These are phyloP conservation scores for Coenobita brevimanus DNA, from an alignment of 1,140 invertebrate genomes.

Conservation along the genomic window DNA sequence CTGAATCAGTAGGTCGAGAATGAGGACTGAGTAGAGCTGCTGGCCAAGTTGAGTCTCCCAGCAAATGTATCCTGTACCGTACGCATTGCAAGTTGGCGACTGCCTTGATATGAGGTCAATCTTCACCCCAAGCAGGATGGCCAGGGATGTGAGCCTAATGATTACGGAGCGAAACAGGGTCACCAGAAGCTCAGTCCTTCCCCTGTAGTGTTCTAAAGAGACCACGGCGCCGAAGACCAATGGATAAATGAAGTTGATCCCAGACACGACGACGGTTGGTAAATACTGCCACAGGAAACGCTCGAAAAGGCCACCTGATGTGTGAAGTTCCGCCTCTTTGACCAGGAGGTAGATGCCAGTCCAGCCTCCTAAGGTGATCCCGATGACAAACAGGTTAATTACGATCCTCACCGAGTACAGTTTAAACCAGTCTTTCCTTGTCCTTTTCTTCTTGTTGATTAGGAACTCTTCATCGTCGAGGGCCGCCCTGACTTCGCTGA, in stretches of 20 bases:
- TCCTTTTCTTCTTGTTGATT: constrained; percentile 74
- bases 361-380: constrained; percentile 24
- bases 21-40: constrained; percentile 87
- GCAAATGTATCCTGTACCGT: constrained; percentile 74
- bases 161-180: constrained; percentile 83
- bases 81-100: not conserved
- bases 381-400: constrained; percentile 11
- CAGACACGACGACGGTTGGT: constrained; percentile 27
- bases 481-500: constrained; percentile 84
- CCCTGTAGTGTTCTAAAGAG: constrained; percentile 82
- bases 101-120: constrained; percentile 6
- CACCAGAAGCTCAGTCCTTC: constrained; percentile 80
- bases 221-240: constrained; percentile 33
- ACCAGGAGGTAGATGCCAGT: constrained; percentile 47
- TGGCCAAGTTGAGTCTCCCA: constrained; percentile 94
- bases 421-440: not conserved
- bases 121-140: constrained; percentile 80
- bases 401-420: constrained; percentile 6
- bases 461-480: constrained; percentile 81
- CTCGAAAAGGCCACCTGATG: not conserved
- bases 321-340: not conserved
- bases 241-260: constrained; percentile 40
- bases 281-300: constrained; percentile 34
- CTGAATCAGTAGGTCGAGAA: constrained; percentile 83
- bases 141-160: constrained; percentile 73